These are phyloP conservation scores for Lordiphosa collinella DNA, from an alignment of 1,140 invertebrate species.

Conservation along the genomic window DNA sequence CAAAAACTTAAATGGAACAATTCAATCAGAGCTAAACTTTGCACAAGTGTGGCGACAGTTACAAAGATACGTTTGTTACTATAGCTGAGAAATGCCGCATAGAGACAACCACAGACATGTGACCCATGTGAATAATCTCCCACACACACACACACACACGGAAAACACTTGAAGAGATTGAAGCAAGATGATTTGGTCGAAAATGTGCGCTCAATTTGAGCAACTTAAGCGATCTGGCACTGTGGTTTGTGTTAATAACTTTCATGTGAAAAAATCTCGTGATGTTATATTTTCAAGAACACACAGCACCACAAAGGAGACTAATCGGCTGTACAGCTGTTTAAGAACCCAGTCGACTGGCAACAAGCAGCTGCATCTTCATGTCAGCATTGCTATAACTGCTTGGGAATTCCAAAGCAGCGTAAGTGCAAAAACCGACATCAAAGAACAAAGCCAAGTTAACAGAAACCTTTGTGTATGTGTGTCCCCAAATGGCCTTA, in stretches of 20 bases:
- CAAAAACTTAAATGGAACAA: conserved; percentile 40
- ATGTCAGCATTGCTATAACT: too few relatives aligned
- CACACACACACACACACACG: conserved; percentile 14
- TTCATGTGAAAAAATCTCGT: too few relatives aligned
- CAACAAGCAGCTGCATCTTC: too few relatives aligned
- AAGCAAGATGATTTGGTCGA: conserved; percentile 49
- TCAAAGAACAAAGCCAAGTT: too few relatives aligned
- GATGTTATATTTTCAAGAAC: too few relatives aligned
- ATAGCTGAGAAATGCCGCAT: conserved; percentile 36
- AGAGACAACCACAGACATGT: conserved; percentile 37
- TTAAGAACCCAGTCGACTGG: too few relatives aligned
- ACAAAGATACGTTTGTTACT: conserved; percentile 28
- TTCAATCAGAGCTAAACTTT: conserved; percentile 45
- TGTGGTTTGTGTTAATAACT: conserved; percentile 14
- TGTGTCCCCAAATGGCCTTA: too few relatives aligned
- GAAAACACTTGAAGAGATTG: conserved; percentile 53
- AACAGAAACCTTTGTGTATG: too few relatives aligned
- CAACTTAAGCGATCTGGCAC: conserved; percentile 57
- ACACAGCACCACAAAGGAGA: too few relatives aligned
- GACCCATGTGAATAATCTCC: conserved; percentile 42
- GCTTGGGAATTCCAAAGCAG: too few relatives aligned
- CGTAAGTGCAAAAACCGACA: too few relatives aligned
- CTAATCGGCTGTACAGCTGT: too few relatives aligned
- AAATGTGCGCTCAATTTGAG: conserved; percentile 56
- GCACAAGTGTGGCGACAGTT: conserved; percentile 17